Percentiles rank a stretch among this genome's conserved stretches.
These are phyloP conservation scores for Balaeniceps rex DNA, from an alignment of 2,113 vertebrate species.

Conservation along the genomic window DNA sequence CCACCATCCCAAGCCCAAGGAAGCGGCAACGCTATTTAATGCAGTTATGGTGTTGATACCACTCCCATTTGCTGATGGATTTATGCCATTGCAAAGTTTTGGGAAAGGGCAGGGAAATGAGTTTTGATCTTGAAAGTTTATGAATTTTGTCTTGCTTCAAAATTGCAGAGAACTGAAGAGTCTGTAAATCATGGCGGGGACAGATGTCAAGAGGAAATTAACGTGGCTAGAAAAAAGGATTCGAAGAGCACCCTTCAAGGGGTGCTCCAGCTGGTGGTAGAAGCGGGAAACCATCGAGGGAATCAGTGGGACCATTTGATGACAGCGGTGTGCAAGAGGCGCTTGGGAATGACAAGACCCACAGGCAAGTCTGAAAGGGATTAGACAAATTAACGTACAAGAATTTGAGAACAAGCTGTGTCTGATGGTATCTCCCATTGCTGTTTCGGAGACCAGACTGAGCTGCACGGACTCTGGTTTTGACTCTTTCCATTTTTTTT, in stretches of 20 bases:
- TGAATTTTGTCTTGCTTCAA: not conserved
- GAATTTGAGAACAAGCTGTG: not conserved
- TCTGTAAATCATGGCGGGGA: not conserved
- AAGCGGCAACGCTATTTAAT: not conserved
- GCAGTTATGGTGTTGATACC: not conserved
- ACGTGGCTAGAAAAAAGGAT: not conserved
- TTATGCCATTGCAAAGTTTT: not conserved
- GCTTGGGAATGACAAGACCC: not conserved
- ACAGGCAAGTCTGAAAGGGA: not conserved
- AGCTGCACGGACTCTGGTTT: not conserved
- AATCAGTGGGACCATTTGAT: not conserved
- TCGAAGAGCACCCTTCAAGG: not conserved
- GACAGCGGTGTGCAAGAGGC: not conserved
- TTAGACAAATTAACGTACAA: not conserved
- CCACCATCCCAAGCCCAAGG: not conserved
- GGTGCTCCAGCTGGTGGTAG: not conserved
- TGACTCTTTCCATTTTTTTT: too few species aligned
- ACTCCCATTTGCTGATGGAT: not conserved
- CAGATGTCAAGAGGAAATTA: not conserved
- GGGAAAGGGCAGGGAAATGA: not conserved
- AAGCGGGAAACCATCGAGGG: not conserved
- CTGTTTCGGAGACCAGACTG: fast-evolving
- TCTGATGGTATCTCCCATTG: not conserved
- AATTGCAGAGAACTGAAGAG: too few species aligned
- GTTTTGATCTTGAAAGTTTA: not conserved